Base-by-base conservation (phyloP, 2,888 invertebrate species). In the Megaustenia siamemsis region DNA sequence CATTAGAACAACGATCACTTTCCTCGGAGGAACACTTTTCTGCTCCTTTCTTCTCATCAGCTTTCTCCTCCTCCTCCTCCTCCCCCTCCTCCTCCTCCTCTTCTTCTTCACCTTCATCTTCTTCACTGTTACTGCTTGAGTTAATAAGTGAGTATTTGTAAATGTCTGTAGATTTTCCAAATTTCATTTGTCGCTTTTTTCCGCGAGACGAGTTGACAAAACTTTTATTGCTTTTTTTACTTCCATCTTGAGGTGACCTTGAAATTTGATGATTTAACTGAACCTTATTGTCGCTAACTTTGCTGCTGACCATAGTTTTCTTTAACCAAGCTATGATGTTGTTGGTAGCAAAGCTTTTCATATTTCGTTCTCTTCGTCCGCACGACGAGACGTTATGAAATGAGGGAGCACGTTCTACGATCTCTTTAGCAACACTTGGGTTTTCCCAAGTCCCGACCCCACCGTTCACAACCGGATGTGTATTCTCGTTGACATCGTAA, bases 91-190 rank as follows among this genome's bases (percentile, higher is more conserved):
- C 60, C 6, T 79, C 79, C 12, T 66, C 63, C 28, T 38, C 68
- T 21, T 68, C 79, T 10, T 83, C 77, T 35, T 83, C 69, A 24
- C 68, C 77, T 10, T 83, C 68, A 1, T 82, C 45, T 40, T 75
- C 75, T 28, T 76, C 75, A 15, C 75, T 28, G 35, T 56, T n/a
- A 45, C 56, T 75, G n/a, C 35, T 32, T 6, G 76, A 35, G 6
- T 4, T 35, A 15, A 76, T 6, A 10, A 56, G 35, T 8, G 76
- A 76, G 53, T 76, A 76, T 76, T 76, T 76, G 35, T 76, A 76
- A 38, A 24, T 53, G 32, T 56, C 53, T 21, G 76, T 5, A 32
- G 49, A 73, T 1, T 1, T 53, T 21, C 35, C 24, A 21, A 24
- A 56, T 24, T 56, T 35, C 24, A 15, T 76, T 10, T 49, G 32